Evolutionary conservation across 2,888 invertebrate genomes (phyloP).

Genomic region (Pandemis corylana): DNA sequence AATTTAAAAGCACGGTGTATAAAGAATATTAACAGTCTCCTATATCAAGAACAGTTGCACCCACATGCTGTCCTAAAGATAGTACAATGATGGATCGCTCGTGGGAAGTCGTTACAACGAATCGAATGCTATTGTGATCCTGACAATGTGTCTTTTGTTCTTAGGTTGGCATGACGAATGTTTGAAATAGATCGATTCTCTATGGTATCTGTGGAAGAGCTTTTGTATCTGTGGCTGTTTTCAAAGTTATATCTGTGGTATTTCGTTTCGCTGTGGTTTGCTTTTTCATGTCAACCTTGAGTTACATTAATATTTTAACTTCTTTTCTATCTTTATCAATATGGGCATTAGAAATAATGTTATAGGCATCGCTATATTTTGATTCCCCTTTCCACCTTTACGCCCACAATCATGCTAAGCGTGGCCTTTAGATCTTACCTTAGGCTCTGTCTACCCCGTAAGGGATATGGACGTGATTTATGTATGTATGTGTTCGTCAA

Average conservation of each 20-base stretch:
- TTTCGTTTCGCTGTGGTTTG: background rate
- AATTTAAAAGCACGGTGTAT: too few species aligned
- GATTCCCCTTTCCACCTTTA: too few species aligned
- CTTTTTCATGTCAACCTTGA: background rate
- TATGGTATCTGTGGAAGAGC: slow-evolving; percentile 18
- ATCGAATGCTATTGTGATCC: slow-evolving; percentile 23
- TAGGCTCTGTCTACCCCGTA: too few species aligned
- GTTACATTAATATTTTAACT: background rate
- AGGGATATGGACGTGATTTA: too few species aligned
- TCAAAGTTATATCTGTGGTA: background rate
- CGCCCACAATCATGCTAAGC: too few species aligned
- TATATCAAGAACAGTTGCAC: slow-evolving; percentile 20
- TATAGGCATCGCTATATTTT: too few species aligned
- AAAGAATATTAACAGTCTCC: background rate
- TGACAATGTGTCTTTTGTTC: slow-evolving; percentile 26
- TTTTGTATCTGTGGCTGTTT: slow-evolving; percentile 12
- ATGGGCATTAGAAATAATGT: too few species aligned
- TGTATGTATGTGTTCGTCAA: too few species aligned
- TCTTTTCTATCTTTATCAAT: too few species aligned
- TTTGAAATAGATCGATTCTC: slow-evolving; percentile 31
- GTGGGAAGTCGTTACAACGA: slow-evolving; percentile 34
- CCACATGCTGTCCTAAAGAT: slow-evolving; percentile 39
- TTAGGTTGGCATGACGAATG: slow-evolving; percentile 30
- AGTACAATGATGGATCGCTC: slow-evolving; percentile 39
- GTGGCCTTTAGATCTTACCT: too few species aligned